A percentile compares a stretch with the other conserved stretches of the same genome.
Conservation (phyloP, 2,888 invertebrate species). For the Toxonevra muliebris region DNA sequence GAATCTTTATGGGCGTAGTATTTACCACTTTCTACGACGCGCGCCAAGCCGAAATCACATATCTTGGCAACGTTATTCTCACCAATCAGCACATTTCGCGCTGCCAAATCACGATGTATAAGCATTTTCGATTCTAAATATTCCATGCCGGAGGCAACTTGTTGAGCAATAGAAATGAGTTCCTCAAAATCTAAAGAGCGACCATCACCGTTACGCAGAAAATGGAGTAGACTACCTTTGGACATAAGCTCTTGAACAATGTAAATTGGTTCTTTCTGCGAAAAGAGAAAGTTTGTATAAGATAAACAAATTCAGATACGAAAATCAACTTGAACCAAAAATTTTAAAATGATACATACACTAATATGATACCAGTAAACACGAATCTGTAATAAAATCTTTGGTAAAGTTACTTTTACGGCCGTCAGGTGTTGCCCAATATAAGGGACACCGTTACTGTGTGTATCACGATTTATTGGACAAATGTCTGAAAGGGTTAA, state of each 20-base stretch:
- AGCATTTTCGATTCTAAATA: conserved; percentile 91
- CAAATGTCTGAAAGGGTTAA: no score
- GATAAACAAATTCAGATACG: neutral
- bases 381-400: no score
- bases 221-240: conserved; percentile 92
- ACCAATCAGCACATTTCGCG: conserved; percentile 91
- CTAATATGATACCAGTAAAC: no score
- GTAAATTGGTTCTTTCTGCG: conserved; percentile 88
- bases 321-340: no score
- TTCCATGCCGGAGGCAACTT: conserved; percentile 93
- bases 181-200: conserved; percentile 87
- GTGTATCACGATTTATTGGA: no score
- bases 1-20: conserved; percentile 97
- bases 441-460: no score
- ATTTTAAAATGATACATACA: no score
- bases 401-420: no score
- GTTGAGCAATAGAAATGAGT: conserved; percentile 93
- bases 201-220: conserved; percentile 88
- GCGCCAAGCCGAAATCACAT: conserved; percentile 95
- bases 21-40: conserved; percentile 96
- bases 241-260: conserved; percentile 95
- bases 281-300: conserved; percentile 15
- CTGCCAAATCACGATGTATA: conserved; percentile 94
- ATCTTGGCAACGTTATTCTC: conserved; percentile 87
- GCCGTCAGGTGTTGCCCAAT: no score